Conservation (phyloP, 2,113 vertebrate species). For the Pipa parva region DNA sequence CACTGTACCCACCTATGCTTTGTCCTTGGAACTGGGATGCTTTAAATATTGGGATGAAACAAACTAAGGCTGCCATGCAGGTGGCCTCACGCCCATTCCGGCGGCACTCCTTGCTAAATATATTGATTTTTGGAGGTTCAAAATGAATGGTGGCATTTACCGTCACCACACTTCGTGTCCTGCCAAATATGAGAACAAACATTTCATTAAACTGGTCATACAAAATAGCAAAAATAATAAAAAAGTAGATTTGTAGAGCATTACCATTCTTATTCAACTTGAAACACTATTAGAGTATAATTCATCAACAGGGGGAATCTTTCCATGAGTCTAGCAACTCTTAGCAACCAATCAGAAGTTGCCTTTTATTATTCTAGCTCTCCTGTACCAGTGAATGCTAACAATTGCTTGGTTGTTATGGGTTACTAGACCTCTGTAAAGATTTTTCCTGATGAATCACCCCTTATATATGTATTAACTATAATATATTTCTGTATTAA, state of each 20-base stretch:
- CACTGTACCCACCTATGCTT: constrained; percentile 68
- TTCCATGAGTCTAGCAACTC: too few species aligned
- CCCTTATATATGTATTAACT: too few species aligned
- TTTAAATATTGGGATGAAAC: constrained; percentile 81
- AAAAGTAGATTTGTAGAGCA: too few species aligned
- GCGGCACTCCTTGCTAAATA: constrained; percentile 91
- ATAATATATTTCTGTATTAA: too few species aligned
- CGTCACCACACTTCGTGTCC: constrained; percentile 84
- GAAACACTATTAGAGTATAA: neutral
- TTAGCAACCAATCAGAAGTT: too few species aligned
- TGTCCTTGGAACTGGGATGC: constrained; percentile 66
- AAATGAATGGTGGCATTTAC: constrained; percentile 79
- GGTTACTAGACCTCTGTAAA: too few species aligned
- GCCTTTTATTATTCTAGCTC: too few species aligned
- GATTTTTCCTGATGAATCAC: too few species aligned
- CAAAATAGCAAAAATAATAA: neutral
- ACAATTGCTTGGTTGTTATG: too few species aligned
- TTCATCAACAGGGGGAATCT: too few species aligned
- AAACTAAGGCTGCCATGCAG: constrained; percentile 84
- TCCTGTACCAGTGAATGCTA: too few species aligned
- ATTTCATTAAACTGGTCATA: neutral
- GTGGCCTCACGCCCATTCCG: constrained; percentile 84
- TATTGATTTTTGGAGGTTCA: constrained; percentile 89
- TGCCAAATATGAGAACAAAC: constrained; percentile 31
- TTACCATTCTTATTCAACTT: neutral